phyloP scores from a whole-genome alignment of 2,797 vertebrate genomes.

The Coluber constrictor region DNA sequence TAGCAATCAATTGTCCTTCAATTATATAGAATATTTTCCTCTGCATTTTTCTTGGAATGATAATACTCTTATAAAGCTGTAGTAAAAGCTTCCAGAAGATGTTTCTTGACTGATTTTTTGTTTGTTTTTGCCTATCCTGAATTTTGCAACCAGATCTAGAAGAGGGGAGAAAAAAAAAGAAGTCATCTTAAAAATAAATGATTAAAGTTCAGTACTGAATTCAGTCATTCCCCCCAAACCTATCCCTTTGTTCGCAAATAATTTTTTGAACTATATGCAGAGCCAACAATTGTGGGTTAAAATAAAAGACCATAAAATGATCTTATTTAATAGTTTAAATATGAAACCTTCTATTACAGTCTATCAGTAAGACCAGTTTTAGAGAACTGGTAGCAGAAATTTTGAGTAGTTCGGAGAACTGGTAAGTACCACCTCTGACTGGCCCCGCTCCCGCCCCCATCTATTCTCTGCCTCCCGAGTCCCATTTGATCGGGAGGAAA shows the following conservation, averaged over 20 bases:
- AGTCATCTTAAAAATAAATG: neutral
- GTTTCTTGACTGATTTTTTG: neutral
- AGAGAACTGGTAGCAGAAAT: no score
- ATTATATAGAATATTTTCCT: neutral
- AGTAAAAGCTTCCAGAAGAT: neutral
- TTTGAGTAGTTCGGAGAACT: no score
- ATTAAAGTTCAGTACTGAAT: neutral
- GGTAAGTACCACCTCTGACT: no score
- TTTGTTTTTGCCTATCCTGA: neutral
- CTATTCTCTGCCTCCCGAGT: no score
- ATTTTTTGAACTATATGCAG: neutral
- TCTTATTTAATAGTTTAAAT: neutral
- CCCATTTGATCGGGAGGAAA: no score
- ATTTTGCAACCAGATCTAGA: neutral
- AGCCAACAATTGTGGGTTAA: neutral
- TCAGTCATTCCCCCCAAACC: neutral
- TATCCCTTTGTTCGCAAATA: neutral
- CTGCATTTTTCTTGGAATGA: neutral
- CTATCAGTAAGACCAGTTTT: neutral
- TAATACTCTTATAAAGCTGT: neutral
- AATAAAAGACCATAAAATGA: neutral
- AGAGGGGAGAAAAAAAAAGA: neutral
- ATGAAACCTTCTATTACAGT: neutral
- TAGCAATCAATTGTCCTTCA: neutral
- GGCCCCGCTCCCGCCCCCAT: no score